Conservation (phyloP, 2,888 invertebrate genomes). For the Ceramica pisi region DNA sequence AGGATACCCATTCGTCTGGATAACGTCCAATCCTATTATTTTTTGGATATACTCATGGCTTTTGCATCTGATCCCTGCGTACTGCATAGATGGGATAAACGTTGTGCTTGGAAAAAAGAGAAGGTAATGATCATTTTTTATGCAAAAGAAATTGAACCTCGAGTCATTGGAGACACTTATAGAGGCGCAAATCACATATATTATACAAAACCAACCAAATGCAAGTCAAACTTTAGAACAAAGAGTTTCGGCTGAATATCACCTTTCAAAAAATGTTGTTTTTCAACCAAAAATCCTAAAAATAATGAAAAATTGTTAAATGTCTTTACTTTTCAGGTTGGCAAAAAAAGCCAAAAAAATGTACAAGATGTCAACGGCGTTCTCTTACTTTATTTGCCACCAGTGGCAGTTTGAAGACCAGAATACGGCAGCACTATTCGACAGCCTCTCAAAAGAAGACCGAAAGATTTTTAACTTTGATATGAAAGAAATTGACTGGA, state of each 20-base stretch:
- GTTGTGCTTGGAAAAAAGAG: conserved; percentile 20
- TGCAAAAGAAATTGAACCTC: no score
- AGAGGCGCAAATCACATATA: no score
- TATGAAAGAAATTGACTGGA: conserved; percentile 8
- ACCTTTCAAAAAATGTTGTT: background rate
- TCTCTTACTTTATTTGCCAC: background rate
- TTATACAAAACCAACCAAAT: no score
- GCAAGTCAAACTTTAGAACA: no score
- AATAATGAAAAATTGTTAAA: background rate
- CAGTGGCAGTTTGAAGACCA: conserved; percentile 24
- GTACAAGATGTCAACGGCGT: background rate
- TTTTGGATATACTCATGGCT: conserved; percentile 38
- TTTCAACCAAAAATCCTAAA: background rate
- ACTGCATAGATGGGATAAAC: conserved; percentile 12
- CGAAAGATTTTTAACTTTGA: conserved; percentile 33
- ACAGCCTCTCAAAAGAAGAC: conserved; percentile 26
- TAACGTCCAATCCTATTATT: background rate
- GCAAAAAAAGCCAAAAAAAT: conserved; percentile 13
- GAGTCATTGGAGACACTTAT: no score
- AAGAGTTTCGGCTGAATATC: no score
- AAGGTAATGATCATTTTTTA: conserved; percentile 15
- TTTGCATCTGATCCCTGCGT: conserved; percentile 28
- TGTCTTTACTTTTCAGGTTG: conserved; percentile 19
- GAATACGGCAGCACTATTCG: conserved; percentile 17
- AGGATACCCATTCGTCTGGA: background rate